Base-by-base conservation (phyloP, 2,113 vertebrate genomes). In the Prionailurus viverrinus region DNA sequence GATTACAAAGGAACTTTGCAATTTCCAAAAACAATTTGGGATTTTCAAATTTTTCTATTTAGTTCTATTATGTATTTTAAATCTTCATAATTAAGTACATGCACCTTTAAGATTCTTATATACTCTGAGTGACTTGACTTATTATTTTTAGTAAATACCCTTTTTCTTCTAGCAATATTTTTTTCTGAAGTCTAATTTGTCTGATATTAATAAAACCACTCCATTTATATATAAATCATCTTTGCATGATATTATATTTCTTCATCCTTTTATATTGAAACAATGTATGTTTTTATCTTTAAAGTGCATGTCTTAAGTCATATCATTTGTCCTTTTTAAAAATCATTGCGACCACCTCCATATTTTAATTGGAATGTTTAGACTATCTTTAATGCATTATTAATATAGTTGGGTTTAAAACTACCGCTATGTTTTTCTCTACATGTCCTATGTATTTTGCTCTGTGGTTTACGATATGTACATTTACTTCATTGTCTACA, bases 401-500 rank as follows among this genome's bases (percentile, higher is more conserved):
- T 80, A 36, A 73, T 85, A 80, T 74, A 85, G 23, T 66, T 95
- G 31, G 31, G 4, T 55, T 97, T 80, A 81, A 15, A 93, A 93
- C 4, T 51, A 58, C 15, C n/a, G 45, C 53, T 0, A 3, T 39
- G 3, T 31, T 58, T 66, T 80, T 80, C 55, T 39, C 36, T 81
- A 51, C 19, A 66, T 78, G 19, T 19, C 14, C 16, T 23, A 66
- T 80, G 8, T 71, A 89, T 79, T 71, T 80, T 86, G 18, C 33
- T 79, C 18, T 73, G 25, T 82, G 33, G 27, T 79, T 63, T 87
- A 55, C 36, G 21, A 23, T 65, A 45, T 41, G 36, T 85, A 85
- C 8, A 27, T 95, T 93, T 93, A 58, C 19, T 73, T 82, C 25
- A 82, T 2, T 66, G 27, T 90, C 14, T 66, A 71, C 25, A 63